Evolutionary conservation across 2,888 invertebrate genomes (phyloP), one percentile per base, ranked within the genome.

Genomic region (Amblyjoppa proteus): DNA sequence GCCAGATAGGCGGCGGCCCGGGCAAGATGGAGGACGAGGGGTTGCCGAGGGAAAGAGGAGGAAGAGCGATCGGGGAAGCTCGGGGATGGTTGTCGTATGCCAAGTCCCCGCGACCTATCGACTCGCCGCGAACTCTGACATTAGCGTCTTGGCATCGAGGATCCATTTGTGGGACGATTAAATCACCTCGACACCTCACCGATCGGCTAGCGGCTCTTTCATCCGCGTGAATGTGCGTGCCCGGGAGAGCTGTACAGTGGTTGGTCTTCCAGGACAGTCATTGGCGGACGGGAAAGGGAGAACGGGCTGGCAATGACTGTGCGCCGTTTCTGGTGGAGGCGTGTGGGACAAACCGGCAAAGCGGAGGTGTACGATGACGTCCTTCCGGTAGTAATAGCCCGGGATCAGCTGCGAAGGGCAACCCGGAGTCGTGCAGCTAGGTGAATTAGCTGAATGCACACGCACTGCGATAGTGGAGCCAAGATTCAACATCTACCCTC

Each of bases 131-230:
- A 85, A 85, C 85, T 85, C 76, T 82, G 82, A 79, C 85, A 85
- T 85, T 85, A 82, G 78, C 76, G 58, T 82, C 76, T 82, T 75
- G 81, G 45, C 84, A 77, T 80, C 49, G 82, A 87, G 77, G 87
- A 90, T 90, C 89, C 88, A 89, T 90, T 89, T 88, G 88, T 87
- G 85, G 83, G 87, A 89, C 90, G 89, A 89, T 89, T 88, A 84
- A 87, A 89, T 88, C 89, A 82, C 75, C 76, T 81, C 76, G 71
- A 31, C 73, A 80, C 80, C 75, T 73, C 74, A 0, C 51, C 41
- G 56, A 68, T 45, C 31, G 31, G 49, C 41, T 70, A 58, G 38
- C 34, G 68, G 68, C 34, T n/a, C 38, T 53, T 28, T 7, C 11
- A 28, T 68, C 20, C 25, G 68, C 20, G n/a, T 68, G 38, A 20